Base-by-base conservation (phyloP, 2,797 vertebrate species). In the Crocidura indochinensis region DNA sequence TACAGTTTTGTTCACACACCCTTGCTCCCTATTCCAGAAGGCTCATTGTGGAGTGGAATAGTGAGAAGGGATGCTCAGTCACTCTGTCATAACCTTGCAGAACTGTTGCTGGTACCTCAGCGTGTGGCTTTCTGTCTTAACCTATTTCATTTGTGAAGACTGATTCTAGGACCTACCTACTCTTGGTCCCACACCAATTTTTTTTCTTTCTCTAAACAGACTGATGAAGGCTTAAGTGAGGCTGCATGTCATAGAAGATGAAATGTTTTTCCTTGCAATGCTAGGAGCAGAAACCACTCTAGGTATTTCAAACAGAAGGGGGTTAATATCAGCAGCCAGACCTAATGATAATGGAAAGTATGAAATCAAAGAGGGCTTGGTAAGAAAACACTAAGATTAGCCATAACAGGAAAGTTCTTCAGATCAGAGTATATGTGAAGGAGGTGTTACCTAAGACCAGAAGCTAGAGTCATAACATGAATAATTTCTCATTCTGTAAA, bases 141-240 rank as follows among this genome's bases (percentile, higher is more conserved):
- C 72, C 85, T 76, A 88, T 96, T 95, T 94, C 91, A 83, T 78
- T 90, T 87, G 65, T 56, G 88, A 96, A 93, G 93, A 91, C 91
- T 85, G 90, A 94, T 92, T 95, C 88, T 91, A 71, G 76, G 79
- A 85, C 64, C 77, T 90, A 46, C 60, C 78, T 60, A 88, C 77
- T 95, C 76, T 91, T 29, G n/a, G 81, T 90, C 74, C 80, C 90
- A 92, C 64, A n/a, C 74, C 89, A 74, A 49, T 83, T 90, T 81
- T 90, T 81, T 94, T 94, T 92, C 80, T 88, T 91, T 91, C 47
- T 87, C 93, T 87, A 91, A 93, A 93, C 73, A 95, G 91, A 90
- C 83, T 88, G 88, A 88, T 78, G 88, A 93, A 93, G 80, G 84
- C 80, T 88, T 44, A 47, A 91, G 77, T 91, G 87, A 93, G 67